These are phyloP conservation scores for Salvelinus fontinalis DNA, from an alignment of 2,113 vertebrate species.

Conservation along the genomic window DNA sequence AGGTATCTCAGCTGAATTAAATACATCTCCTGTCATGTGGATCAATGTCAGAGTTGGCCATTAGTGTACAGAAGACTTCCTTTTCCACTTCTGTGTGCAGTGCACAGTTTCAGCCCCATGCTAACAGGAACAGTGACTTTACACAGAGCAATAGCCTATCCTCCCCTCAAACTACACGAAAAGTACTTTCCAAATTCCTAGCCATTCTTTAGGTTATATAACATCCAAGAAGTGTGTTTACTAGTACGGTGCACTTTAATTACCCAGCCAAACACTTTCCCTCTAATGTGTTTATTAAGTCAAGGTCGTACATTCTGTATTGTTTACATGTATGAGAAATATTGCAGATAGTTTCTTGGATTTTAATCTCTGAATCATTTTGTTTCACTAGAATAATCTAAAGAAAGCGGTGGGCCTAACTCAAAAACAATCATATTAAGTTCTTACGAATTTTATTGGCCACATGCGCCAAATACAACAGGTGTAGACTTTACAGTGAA, in stretches of 20 bases:
- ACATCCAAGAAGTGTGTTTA: too few relatives aligned
- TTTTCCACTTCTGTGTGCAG: background rate
- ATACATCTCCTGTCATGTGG: background rate
- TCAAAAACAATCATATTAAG: background rate
- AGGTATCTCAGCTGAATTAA: background rate
- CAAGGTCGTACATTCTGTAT: too few relatives aligned
- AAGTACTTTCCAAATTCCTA: background rate
- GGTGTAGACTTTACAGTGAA: too few relatives aligned
- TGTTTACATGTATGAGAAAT: too few relatives aligned
- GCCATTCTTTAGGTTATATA: background rate
- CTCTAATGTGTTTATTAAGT: background rate
- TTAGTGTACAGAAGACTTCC: background rate
- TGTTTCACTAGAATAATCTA: background rate
- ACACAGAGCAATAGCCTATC: conserved; percentile 11
- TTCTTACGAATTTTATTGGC: background rate
- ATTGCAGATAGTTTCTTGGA: too few relatives aligned
- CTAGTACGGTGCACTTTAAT: too few relatives aligned
- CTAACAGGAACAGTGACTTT: conserved; percentile 6
- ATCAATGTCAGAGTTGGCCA: conserved; percentile 2
- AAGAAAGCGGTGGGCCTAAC: background rate
- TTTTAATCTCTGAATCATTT: background rate
- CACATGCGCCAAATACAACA: too few relatives aligned
- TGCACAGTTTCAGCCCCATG: background rate
- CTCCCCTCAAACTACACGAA: background rate
- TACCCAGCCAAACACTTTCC: too few relatives aligned